Conservation (phyloP, 2,113 vertebrate genomes). For the Gymnocephalus cernua region DNA sequence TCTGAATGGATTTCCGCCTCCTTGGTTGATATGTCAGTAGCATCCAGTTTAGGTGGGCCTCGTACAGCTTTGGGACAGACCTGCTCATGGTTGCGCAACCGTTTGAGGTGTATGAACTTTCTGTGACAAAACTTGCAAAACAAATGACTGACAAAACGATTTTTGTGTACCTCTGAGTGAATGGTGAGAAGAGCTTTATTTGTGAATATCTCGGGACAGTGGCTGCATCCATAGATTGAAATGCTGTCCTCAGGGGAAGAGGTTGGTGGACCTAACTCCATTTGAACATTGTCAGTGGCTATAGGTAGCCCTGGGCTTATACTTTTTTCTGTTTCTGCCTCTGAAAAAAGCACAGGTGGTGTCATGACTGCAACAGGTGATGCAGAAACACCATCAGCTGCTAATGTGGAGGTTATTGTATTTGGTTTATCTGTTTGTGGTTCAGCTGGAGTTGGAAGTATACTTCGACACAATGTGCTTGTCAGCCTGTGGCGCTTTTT, state of each 20-base stretch:
- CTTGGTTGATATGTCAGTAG: constrained; percentile 45
- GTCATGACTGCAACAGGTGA: constrained; percentile 45
- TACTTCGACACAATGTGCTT: constrained; percentile 58
- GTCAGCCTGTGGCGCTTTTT: constrained; percentile 84
- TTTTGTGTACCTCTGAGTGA: constrained; percentile 90
- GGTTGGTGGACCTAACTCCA: constrained; percentile 76
- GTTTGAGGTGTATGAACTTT: constrained; percentile 91
- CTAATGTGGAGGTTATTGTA: constrained; percentile 41
- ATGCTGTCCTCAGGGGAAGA: constrained; percentile 77
- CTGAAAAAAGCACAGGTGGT: constrained; percentile 64
- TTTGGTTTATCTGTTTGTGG: constrained; percentile 54
- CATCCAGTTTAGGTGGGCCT: constrained; percentile 69
- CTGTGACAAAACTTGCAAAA: constrained; percentile 93
- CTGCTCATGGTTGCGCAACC: constrained; percentile 92
- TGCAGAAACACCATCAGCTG: constrained; percentile 45
- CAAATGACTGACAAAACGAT: constrained; percentile 87
- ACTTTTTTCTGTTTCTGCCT: constrained; percentile 58
- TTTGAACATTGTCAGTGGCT: constrained; percentile 53
- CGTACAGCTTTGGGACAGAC: constrained; percentile 80
- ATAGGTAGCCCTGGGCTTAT: constrained; percentile 43
- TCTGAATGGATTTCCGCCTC: constrained; percentile 43
- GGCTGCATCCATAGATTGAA: constrained; percentile 86
- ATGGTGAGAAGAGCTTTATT: constrained; percentile 86
- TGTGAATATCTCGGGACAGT: constrained; percentile 89
- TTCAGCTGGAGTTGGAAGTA: constrained; percentile 57